phyloP scores from a whole-genome alignment of 2,888 invertebrate species.

The Falcaria lacertinaria region DNA sequence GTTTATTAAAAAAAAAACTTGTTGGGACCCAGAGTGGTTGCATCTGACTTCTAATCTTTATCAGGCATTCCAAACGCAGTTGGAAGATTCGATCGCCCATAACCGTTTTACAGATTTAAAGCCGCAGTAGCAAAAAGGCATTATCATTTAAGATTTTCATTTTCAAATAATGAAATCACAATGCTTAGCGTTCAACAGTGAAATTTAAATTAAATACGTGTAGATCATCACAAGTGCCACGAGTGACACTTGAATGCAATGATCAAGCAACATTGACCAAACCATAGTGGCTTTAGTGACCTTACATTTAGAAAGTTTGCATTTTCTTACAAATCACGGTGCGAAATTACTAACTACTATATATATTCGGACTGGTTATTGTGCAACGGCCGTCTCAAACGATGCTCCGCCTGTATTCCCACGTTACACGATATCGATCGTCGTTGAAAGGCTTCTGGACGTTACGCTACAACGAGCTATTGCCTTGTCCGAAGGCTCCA shows the following conservation, averaged over 20 bases:
- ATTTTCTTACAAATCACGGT: slow-evolving; percentile 12
- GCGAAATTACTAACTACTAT: slow-evolving; percentile 6
- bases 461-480: slow-evolving; percentile 48
- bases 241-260: slow-evolving; percentile 29
- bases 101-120: slow-evolving; percentile 12
- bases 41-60: slow-evolving; percentile 12
- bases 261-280: slow-evolving; percentile 34
- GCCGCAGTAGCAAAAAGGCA: slow-evolving; percentile 13
- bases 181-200: slow-evolving; percentile 8
- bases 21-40: no score
- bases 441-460: slow-evolving; percentile 63
- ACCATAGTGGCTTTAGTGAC: slow-evolving; percentile 23
- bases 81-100: no score
- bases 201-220: slow-evolving; percentile 9
- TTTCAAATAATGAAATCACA: slow-evolving; percentile 8
- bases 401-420: slow-evolving; percentile 31
- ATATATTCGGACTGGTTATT: slow-evolving; percentile 13
- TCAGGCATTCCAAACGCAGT: slow-evolving; percentile 7
- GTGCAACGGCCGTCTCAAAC: slow-evolving; percentile 18
- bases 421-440: slow-evolving; percentile 66
- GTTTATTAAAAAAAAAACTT: no score
- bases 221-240: slow-evolving; percentile 12
- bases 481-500: slow-evolving; percentile 40
- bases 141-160: slow-evolving; percentile 24
- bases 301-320: slow-evolving; percentile 36